Percentiles rank a stretch among this genome's conserved stretches.
Conservation (phyloP, 2,797 vertebrate genomes). For the Potorous gilbertii region DNA sequence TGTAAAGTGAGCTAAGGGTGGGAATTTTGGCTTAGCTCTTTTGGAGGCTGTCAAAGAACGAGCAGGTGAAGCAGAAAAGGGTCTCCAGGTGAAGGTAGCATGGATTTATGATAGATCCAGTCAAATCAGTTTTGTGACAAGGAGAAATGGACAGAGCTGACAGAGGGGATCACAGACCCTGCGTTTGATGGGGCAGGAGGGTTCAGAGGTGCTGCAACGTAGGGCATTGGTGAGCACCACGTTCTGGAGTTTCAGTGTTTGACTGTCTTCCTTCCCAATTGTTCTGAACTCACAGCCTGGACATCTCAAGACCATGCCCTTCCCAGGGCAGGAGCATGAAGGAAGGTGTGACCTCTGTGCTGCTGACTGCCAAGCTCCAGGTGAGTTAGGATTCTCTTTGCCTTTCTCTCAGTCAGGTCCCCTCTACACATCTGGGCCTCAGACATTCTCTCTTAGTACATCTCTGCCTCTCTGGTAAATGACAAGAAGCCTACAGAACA, state of each 20-base stretch:
- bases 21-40: background rate
- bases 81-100: background rate
- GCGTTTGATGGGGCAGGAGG: background rate
- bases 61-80: background rate
- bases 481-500: background rate
- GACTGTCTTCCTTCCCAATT: background rate
- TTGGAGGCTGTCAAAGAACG: no score
- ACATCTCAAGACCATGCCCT: background rate
- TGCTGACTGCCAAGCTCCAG: background rate
- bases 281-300: background rate
- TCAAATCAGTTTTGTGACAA: no score
- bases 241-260: background rate
- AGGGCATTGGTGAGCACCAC: background rate
- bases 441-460: no score
- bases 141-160: background rate
- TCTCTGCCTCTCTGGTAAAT: background rate
- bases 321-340: background rate
- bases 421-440: background rate
- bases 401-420: background rate
- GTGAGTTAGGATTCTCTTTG: background rate
- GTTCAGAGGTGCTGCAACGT: background rate
- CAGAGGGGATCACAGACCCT: background rate
- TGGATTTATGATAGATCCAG: no score
- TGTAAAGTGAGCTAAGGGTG: background rate
- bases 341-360: background rate